phyloP scores from a whole-genome alignment of 2,113 vertebrate species.

The Neogale vison region DNA sequence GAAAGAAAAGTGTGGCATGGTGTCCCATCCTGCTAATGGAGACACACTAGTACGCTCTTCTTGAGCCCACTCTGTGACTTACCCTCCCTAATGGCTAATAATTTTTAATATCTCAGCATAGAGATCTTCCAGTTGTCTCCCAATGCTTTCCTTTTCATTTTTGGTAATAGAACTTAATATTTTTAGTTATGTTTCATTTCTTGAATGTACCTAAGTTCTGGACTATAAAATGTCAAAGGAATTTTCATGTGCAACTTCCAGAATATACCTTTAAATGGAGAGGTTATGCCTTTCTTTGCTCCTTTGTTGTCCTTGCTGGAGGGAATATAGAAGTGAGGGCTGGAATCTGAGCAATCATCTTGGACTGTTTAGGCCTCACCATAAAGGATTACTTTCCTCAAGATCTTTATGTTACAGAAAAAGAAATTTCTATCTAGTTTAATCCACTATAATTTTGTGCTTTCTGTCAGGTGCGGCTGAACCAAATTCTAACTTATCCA shows the following conservation, averaged over 20 bases:
- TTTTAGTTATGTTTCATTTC: not conserved
- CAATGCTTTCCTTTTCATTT: not conserved
- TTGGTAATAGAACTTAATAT: not conserved
- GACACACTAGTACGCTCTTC: not conserved
- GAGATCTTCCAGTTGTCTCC: not conserved
- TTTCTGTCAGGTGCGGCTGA: not conserved
- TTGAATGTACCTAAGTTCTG: not conserved
- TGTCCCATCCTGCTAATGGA: not conserved
- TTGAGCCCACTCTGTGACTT: not conserved
- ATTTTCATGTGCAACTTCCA: not conserved
- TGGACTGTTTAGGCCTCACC: not conserved
- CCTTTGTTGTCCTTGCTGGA: not conserved
- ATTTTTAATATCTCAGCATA: not conserved
- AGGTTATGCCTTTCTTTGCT: not conserved
- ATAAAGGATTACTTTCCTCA: not conserved
- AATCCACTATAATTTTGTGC: not conserved
- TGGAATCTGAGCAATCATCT: not conserved
- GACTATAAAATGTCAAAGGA: not conserved
- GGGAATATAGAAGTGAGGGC: not conserved
- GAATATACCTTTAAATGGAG: not conserved
- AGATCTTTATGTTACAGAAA: not conserved
- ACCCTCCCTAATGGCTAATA: not conserved
- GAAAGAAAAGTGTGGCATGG: not conserved
- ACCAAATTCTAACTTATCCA: not conserved
- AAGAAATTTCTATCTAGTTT: not conserved